Evolutionary conservation across 2,113 vertebrate species (phyloP).

Genomic region (Ammospiza caudacuta): DNA sequence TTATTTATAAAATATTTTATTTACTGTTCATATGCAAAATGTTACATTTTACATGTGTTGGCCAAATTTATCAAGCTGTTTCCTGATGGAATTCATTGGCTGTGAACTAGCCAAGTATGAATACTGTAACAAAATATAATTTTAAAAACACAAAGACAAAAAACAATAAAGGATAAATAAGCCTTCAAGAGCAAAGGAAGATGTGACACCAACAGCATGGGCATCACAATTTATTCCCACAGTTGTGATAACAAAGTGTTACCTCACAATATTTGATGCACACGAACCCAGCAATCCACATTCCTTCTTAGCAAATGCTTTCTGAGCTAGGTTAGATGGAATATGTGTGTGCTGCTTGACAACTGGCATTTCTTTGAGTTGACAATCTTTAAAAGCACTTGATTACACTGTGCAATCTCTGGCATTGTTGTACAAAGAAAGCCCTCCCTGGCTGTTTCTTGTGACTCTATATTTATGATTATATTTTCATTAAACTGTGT

Average conservation of each 20-base stretch:
- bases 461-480: not conserved
- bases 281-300: not conserved
- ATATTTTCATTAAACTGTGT: not conserved
- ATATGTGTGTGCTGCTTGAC: not conserved
- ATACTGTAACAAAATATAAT: not conserved
- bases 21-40: not conserved
- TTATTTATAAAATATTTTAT: not conserved
- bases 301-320: not conserved
- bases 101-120: not conserved
- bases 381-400: not conserved
- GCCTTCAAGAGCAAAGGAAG: not conserved
- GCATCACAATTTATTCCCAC: not conserved
- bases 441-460: not conserved
- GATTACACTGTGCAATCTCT: not conserved
- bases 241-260: not conserved
- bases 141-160: not conserved
- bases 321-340: not conserved
- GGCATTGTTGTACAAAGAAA: not conserved
- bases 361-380: not conserved
- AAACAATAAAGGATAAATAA: not conserved
- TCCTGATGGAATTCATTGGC: not conserved
- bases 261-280: not conserved
- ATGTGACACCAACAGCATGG: accelerated
- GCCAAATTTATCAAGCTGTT: not conserved
- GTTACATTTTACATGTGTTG: not conserved